Base-by-base conservation (phyloP, 2,888 invertebrate species). In the Odontothrips loti region DNA sequence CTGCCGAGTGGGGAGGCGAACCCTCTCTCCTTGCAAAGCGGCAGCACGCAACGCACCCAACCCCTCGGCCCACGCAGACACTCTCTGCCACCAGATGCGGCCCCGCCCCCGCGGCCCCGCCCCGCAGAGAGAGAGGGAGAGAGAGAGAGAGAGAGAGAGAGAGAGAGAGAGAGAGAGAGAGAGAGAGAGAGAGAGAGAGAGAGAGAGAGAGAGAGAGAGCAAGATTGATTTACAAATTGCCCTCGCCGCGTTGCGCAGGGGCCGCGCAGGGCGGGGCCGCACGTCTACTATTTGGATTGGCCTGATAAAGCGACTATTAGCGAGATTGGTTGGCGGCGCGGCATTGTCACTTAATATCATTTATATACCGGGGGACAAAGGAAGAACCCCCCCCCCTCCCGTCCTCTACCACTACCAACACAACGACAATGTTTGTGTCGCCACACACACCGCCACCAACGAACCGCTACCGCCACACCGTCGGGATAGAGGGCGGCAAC, bases 241-340 rank as follows among this genome's bases (percentile, higher is more conserved):
- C 68, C 17, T 27, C 68, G 68, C 34, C 6, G 34, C 34, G 34
- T 6, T 43, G 34, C 6, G 34, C 34, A 6, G 34, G 34, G 34
- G 34, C 3, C 34, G 34, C 3, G 34, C 34, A 6, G 34, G 34
- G 34, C 34, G 34, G 34, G 34, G 34, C 58, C 12, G 20, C 58
- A 58, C 20, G 58, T 58, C 34, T 2, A 43, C 58, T 75, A 27
- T 75, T 75, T 75, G 68, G 68, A 75, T 75, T 75, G 68, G 68
- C 23, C 68, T 75, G 68, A 75, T 75, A 75, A 75, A 75, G 68
- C 23, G 68, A 75, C 68, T 75, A 75, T 75, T 75, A 75, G 27
- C 68, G 68, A 27, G 27, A 75, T 75, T 75, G 68, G 58, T n/a
- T 17, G 58, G 58, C 58, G 20, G 2, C 58, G 58, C n/a, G 20